These are phyloP conservation scores for Mormyrus hasselquistii DNA, from an alignment of 2,797 vertebrate genomes.

Conservation along the genomic window DNA sequence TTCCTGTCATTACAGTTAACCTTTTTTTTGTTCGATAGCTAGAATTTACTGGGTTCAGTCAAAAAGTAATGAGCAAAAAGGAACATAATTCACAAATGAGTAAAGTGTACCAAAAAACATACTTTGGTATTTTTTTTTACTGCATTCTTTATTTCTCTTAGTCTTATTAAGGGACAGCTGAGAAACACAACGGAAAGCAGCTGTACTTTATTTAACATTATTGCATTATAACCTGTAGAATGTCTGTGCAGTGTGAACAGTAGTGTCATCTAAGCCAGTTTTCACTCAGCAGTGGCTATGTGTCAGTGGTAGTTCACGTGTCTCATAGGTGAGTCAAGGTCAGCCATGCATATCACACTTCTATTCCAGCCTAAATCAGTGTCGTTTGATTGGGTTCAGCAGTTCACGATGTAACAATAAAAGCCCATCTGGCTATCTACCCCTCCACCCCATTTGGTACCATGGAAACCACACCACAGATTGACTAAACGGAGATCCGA, in stretches of 20 bases:
- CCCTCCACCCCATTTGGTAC: slow-evolving; percentile 49
- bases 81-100: neutral
- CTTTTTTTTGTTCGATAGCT: neutral
- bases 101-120: neutral
- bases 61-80: neutral
- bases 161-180: neutral
- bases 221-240: neutral
- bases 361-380: slow-evolving; percentile 41
- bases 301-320: neutral
- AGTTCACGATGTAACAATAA: slow-evolving; percentile 51
- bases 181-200: neutral
- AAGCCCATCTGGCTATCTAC: slow-evolving; percentile 49
- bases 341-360: slow-evolving; percentile 36
- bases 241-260: neutral
- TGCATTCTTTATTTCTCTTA: neutral
- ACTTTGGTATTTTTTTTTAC: neutral
- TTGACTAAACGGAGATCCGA: slow-evolving; percentile 38
- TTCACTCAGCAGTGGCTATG: neutral
- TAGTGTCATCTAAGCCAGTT: neutral
- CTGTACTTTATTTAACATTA: neutral
- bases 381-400: slow-evolving; percentile 59
- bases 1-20: neutral
- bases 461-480: slow-evolving; percentile 37
- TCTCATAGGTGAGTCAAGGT: slow-evolving; percentile 23
- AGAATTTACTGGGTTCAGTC: neutral